Evolutionary conservation across 2,113 vertebrate species (phyloP).

Genomic region (Channa maculata): DNA sequence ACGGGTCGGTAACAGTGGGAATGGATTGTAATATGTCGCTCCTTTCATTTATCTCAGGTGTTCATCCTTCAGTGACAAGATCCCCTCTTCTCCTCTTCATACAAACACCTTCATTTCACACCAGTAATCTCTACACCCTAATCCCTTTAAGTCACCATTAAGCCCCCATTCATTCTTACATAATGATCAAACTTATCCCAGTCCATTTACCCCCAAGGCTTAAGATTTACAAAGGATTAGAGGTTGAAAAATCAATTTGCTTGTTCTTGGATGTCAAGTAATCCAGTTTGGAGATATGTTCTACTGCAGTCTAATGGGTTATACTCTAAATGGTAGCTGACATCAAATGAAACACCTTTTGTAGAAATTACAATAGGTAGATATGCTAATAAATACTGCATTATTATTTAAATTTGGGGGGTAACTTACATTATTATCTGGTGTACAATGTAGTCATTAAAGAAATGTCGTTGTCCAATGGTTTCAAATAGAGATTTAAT

Average conservation of each 20-base stretch:
- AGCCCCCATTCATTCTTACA: slow-evolving; percentile 65
- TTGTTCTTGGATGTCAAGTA: slow-evolving; percentile 69
- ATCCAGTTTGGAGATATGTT: slow-evolving; percentile 63
- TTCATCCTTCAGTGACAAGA: slow-evolving; percentile 47
- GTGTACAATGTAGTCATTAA: slow-evolving; percentile 26
- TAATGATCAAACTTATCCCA: slow-evolving; percentile 75
- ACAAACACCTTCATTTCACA: slow-evolving; percentile 57
- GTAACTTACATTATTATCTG: slow-evolving; percentile 22
- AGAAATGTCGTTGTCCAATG: slow-evolving; percentile 42
- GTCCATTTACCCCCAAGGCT: slow-evolving; percentile 71
- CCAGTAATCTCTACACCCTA: slow-evolving; percentile 67
- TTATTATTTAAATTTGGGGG: slow-evolving; percentile 40
- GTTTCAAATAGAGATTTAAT: slow-evolving; percentile 55
- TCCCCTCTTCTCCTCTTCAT: slow-evolving; percentile 6
- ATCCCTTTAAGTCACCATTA: slow-evolving; percentile 72
- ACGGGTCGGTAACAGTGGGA: slow-evolving; percentile 29
- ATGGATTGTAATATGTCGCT: slow-evolving; percentile 50
- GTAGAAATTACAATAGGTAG: slow-evolving; percentile 42
- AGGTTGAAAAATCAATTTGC: slow-evolving; percentile 77
- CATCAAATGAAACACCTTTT: slow-evolving; percentile 26
- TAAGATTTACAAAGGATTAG: slow-evolving; percentile 77
- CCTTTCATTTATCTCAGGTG: slow-evolving; percentile 64
- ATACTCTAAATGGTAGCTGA: slow-evolving; percentile 15
- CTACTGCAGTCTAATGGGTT: slow-evolving; percentile 27
- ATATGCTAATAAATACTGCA: slow-evolving; percentile 41